A percentile compares a stretch with the other conserved stretches of the same genome.
phyloP scores from a whole-genome alignment of 2,888 invertebrate species.

The Cyclophora punctaria region DNA sequence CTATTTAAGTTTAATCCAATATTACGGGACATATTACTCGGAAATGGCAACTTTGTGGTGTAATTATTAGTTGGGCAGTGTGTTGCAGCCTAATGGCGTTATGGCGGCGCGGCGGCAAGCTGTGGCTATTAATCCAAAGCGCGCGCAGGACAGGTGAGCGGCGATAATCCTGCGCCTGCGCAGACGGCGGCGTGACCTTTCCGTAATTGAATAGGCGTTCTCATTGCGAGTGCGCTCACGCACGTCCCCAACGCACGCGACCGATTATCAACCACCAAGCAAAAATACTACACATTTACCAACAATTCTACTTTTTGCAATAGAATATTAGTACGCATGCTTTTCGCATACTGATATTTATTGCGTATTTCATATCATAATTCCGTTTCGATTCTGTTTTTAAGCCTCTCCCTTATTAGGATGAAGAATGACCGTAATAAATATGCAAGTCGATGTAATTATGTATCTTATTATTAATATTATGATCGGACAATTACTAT shows the following conservation, averaged over 20 bases:
- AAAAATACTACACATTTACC: constrained; percentile 10
- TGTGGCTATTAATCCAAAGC: constrained; percentile 39
- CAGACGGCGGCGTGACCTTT: constrained; percentile 65
- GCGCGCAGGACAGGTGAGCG: constrained; percentile 58
- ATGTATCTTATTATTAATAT: too few relatives aligned
- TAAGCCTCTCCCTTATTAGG: too few relatives aligned
- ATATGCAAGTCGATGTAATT: too few relatives aligned
- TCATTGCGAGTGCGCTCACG: constrained; percentile 50
- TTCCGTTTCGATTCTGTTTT: too few relatives aligned
- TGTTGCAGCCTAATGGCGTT: constrained; percentile 6
- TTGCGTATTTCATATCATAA: neutral
- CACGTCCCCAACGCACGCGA: constrained; percentile 61
- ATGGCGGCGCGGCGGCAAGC: constrained; percentile 12
- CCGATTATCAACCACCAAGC: constrained; percentile 24
- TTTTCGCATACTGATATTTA: neutral
- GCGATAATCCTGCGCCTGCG: constrained; percentile 63
- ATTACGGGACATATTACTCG: too few relatives aligned
- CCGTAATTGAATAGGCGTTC: constrained; percentile 69
- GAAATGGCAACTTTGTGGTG: too few relatives aligned
- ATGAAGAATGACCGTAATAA: too few relatives aligned
- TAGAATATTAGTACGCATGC: constrained; percentile 3
- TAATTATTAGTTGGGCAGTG: too few relatives aligned
- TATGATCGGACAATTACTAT: too few relatives aligned
- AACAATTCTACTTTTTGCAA: constrained; percentile 6
- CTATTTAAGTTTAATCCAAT: too few relatives aligned